phyloP scores from a whole-genome alignment of 2,888 invertebrate species.

The Pogonocherus hispidulus region DNA sequence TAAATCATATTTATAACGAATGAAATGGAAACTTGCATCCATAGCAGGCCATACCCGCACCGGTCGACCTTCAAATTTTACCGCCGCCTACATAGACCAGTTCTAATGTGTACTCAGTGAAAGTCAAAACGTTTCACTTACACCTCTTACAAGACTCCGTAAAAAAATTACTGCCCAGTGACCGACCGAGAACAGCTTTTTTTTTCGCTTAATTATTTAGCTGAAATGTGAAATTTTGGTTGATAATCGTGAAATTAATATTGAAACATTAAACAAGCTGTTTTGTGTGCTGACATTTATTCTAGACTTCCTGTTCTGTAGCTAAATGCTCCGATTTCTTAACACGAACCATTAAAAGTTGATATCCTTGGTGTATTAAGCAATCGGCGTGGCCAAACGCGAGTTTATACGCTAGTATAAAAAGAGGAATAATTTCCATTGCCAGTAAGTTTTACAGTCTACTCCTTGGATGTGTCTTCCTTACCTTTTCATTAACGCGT shows the following conservation, averaged over 20 bases:
- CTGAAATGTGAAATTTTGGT: slow-evolving; percentile 27
- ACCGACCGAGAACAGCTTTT: slow-evolving; percentile 11
- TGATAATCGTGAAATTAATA: slow-evolving; percentile 32
- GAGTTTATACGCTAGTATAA: too few species aligned
- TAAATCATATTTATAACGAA: neutral
- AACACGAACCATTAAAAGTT: slow-evolving; percentile 14
- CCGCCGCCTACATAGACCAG: slow-evolving; percentile 18
- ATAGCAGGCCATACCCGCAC: slow-evolving; percentile 1
- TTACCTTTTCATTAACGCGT: too few species aligned
- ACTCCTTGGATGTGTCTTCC: too few species aligned
- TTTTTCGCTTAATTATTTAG: slow-evolving; percentile 14
- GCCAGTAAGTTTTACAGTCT: too few species aligned
- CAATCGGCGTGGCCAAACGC: too few species aligned
- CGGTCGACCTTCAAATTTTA: slow-evolving; percentile 23
- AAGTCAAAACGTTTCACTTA: slow-evolving; percentile 31
- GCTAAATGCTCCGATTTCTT: slow-evolving; percentile 26
- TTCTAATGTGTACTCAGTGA: slow-evolving; percentile 12
- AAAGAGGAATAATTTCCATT: too few species aligned
- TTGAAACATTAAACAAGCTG: slow-evolving; percentile 11
- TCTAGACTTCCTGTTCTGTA: slow-evolving; percentile 25
- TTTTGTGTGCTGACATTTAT: slow-evolving; percentile 17
- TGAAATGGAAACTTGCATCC: neutral
- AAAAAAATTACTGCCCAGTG: slow-evolving; percentile 1
- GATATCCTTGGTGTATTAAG: slow-evolving; percentile 28
- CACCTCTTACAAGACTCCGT: slow-evolving; percentile 16